These are phyloP conservation scores for Gandaritis pyraliata DNA, from an alignment of 2,888 invertebrate species.

Conservation along the genomic window DNA sequence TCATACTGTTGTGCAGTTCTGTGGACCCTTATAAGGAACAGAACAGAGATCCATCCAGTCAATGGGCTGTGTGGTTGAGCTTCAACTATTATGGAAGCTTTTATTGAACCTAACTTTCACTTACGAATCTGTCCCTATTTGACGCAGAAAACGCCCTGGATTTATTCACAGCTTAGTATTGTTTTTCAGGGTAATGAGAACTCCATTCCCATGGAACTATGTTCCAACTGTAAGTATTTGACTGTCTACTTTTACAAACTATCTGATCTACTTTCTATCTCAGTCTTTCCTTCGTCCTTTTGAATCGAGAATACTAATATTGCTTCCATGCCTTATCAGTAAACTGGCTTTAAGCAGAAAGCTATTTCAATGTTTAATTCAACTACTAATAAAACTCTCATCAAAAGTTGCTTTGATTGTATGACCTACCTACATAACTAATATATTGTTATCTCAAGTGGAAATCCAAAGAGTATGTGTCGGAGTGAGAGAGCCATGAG, in stretches of 20 bases:
- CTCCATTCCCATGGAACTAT: conserved; percentile 98
- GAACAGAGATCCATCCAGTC: not conserved
- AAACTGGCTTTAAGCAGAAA: conserved; percentile 52
- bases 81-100: not conserved
- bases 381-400: conserved; percentile 30
- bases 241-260: conserved; percentile 21
- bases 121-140: no score
- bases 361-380: conserved; percentile 43
- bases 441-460: conserved; percentile 23
- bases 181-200: conserved; percentile 95
- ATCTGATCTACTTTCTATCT: conserved; percentile 31
- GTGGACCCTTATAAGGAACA: not conserved
- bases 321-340: conserved; percentile 62
- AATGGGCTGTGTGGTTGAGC: conserved; percentile 3
- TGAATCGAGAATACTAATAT: conserved; percentile 53
- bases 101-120: no score
- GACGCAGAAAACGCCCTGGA: not conserved
- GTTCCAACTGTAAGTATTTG: conserved; percentile 95
- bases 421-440: conserved; percentile 21
- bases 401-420: conserved; percentile 40
- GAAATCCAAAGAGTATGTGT: conserved; percentile 22
- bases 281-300: conserved; percentile 47
- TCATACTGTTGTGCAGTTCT: conserved; percentile 23
- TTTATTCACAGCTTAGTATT: conserved; percentile 1
- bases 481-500: conserved; percentile 29